Evolutionary conservation across 2,888 invertebrate species (phyloP), one percentile per base, ranked within the genome.

Genomic region (Plutella xylostella): DNA sequence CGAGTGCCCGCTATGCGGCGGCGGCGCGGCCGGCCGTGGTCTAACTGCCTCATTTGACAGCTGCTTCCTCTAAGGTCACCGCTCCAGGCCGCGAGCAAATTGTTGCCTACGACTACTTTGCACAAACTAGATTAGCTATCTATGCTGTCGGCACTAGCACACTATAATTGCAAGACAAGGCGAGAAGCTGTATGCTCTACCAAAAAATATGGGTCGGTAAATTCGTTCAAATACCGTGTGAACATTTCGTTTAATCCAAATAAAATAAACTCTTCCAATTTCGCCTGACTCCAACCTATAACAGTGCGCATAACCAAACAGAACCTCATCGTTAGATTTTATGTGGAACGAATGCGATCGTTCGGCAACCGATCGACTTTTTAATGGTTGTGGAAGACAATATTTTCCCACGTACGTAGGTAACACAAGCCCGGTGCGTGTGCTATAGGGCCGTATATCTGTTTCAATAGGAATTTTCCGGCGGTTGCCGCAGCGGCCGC

Each of bases 21-120:
- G 51, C 50, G 55, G 56, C 50, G 48, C 12, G 60, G 61, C 65
- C 63, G 67, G 63, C 63, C 57, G 45, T 50, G 52, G 52, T 51
- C 45, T 51, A 53, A 18, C 39, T 14, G 34, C 34, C 34, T 43
- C 48, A 44, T 44, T 46, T 54, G 55, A 57, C 60, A 58, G 56
- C 57, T 58, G 58, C 52, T 58, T 61, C 60, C 61, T 58, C 49
- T 15, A 22, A 15, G 42, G 42, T 42, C 42, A 42, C 30, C 31
- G 31, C 15, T 31, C 42, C 20, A n/a, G 40, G 25, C 21, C 18
- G 19, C 37, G 9, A 28, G 28, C 28, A 28, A 28, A 28, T 28
- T 28, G n/a, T 28, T 28, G 4, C 28, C 6, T 28, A 28, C 11
- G n/a, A n/a, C n/a, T n/a, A n/a, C n/a, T n/a, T n/a, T n/a, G n/a